Evolutionary conservation across 2,113 vertebrate genomes (phyloP), one percentile per base, ranked within the genome.

Genomic region (Prochilodus magdalenae): DNA sequence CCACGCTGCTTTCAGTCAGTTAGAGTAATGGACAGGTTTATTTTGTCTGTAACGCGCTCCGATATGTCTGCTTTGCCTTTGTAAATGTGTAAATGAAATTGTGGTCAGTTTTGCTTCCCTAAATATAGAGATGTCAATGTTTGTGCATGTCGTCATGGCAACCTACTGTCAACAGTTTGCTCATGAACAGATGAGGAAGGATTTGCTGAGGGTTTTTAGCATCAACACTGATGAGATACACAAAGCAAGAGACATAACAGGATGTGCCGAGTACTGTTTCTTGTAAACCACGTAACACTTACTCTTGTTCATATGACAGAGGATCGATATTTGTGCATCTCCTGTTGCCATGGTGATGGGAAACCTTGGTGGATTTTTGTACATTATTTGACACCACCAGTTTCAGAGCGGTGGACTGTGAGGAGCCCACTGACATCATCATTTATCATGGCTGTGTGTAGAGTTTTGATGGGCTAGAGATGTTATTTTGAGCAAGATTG

Each of bases 141-240:
- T 77, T 80, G 51, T 73, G 14, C 49, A 30, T 47, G 57, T 85
- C 7, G n/a, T 75, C 69, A 81, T 81, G 47, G 81, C 36, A 66
- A 81, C 57, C 10, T 33, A 22, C 10, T 49, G 24, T 63, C 67
- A 77, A 72, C 62, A 81, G 75, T 47, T 66, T 51, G 57, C 26
- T 72, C 24, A 65, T 57, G 62, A 15, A 13, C 4, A 67, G 22
- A 24, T 60, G 5, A 5, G 30, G 24, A 15, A n/a, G 24, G 27
- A 82, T 73, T 70, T 82, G 36, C 84, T 73, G 70, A 16, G 8
- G 40, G 26, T 36, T 30, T 29, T 59, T 36, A 47, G 33, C 30
- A 84, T 49, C 30, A 84, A 59, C 53, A n/a, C 26, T 6, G 29
- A 40, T 57, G 1, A 79, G 24, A 30, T 60, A 15, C 33, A 36